Conservation (phyloP, 2,888 invertebrate genomes). For the Andrena dorsata region DNA sequence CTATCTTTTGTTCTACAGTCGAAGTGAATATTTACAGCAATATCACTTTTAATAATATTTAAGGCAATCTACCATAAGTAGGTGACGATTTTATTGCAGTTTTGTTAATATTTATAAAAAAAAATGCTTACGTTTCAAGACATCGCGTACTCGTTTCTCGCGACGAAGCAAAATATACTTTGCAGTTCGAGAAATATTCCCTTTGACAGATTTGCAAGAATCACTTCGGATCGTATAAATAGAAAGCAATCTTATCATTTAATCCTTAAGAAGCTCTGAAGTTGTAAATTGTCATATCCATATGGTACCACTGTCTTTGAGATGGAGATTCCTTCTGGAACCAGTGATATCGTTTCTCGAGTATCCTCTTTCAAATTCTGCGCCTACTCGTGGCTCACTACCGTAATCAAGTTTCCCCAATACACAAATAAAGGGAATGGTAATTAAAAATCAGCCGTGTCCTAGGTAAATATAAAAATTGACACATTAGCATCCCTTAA, state of each 20-base stretch:
- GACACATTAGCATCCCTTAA: neutral
- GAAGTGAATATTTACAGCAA: too few relatives aligned
- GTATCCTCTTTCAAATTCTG: neutral
- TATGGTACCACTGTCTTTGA: constrained; percentile 15
- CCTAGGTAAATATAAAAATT: neutral
- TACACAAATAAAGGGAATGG: neutral
- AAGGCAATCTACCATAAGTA: too few relatives aligned
- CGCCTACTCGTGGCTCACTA: neutral
- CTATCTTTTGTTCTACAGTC: too few relatives aligned
- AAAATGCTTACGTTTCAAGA: too few relatives aligned
- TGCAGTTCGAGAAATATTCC: too few relatives aligned
- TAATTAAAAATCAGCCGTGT: neutral
- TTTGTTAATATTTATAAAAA: too few relatives aligned
- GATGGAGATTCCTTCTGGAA: constrained; percentile 22
- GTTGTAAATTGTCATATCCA: constrained; percentile 38
- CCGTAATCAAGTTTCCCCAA: neutral
- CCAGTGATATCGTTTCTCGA: constrained; percentile 55
- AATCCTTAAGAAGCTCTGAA: constrained; percentile 30
- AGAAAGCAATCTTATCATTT: constrained; percentile 36
- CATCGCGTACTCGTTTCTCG: too few relatives aligned
- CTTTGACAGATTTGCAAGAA: neutral
- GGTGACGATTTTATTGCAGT: too few relatives aligned
- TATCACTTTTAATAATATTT: too few relatives aligned
- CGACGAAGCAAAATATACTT: too few relatives aligned
- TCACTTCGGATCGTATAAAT: constrained; percentile 5